phyloP scores from a whole-genome alignment of 2,888 invertebrate genomes.

The Hirtodrosophila confusa region DNA sequence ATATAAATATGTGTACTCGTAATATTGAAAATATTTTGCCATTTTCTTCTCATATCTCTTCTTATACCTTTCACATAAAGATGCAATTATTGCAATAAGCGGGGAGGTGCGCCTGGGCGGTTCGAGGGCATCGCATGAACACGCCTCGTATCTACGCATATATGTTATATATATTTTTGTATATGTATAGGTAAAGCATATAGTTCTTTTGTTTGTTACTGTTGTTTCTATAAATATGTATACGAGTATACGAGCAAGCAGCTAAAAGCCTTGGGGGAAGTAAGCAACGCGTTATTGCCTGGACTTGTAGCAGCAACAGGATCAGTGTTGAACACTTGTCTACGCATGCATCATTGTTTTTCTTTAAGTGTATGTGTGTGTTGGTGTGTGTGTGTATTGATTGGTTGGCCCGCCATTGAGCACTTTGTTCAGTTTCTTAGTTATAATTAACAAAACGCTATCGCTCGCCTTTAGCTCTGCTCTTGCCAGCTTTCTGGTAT shows the following conservation, averaged over 20 bases:
- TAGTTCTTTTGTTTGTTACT: constrained; percentile 15
- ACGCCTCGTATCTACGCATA: constrained; percentile 4
- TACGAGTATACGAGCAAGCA: constrained; percentile 54
- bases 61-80: constrained; percentile 10
- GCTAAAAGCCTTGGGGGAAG: constrained; percentile 48
- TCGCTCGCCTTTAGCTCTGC: constrained; percentile 11
- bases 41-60: constrained; percentile 23
- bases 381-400: constrained; percentile 20
- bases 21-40: constrained; percentile 61
- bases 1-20: constrained; percentile 42
- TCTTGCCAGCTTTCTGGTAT: constrained; percentile 37
- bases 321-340: constrained; percentile 65
- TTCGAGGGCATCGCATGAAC: not conserved
- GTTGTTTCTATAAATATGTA: constrained; percentile 20
- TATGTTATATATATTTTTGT: constrained; percentile 24
- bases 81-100: constrained; percentile 57
- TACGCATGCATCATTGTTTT: constrained; percentile 44
- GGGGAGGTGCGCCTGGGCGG: constrained; percentile 9
- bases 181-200: constrained; percentile 52
- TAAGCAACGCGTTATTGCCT: constrained; percentile 8
- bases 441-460: constrained; percentile 12
- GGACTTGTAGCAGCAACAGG: constrained; percentile 47
- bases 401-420: constrained; percentile 40
- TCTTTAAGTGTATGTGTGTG: constrained; percentile 16
- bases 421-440: constrained; percentile 36